A percentile compares a stretch with the other conserved stretches of the same genome.
Evolutionary conservation across 2,888 invertebrate species (phyloP).

Genomic region (Leptopilina syphax): DNA sequence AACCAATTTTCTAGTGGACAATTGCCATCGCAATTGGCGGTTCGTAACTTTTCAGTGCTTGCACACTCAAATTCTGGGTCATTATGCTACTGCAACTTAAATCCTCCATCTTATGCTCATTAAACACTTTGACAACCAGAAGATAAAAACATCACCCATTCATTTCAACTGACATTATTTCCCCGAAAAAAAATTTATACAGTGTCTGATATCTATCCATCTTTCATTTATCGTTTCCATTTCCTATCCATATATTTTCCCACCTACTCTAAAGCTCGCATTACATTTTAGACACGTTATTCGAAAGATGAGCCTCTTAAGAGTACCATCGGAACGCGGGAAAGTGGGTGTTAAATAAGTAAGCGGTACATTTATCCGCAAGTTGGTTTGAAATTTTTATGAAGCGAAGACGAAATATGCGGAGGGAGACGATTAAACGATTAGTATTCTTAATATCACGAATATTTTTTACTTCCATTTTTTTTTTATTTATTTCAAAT

Average conservation of each 20-base stretch:
- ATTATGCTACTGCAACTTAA: constrained; percentile 49
- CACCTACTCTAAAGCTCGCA: neutral
- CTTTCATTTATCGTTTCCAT: neutral
- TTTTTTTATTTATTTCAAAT: neutral
- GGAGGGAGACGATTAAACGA: constrained; percentile 8
- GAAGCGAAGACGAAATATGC: constrained; percentile 11
- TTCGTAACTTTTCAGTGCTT: constrained; percentile 63
- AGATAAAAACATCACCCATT: neutral
- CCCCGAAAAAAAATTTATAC: no score
- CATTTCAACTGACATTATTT: neutral
- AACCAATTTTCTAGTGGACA: constrained; percentile 68
- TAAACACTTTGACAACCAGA: neutral
- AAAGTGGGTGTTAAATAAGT: constrained; percentile 32
- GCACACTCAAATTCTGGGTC: constrained; percentile 55
- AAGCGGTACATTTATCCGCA: constrained; percentile 30
- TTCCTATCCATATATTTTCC: neutral
- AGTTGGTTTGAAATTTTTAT: constrained; percentile 14
- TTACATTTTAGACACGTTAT: constrained; percentile 26
- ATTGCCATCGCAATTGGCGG: constrained; percentile 66
- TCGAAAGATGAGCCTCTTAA: constrained; percentile 19
- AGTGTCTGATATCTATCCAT: neutral
- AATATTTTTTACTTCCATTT: neutral
- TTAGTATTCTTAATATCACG: constrained; percentile 30
- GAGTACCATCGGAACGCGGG: constrained; percentile 4
- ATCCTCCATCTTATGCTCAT: neutral